Evolutionary conservation across 2,888 invertebrate species (phyloP).

Genomic region (Caprella mutica): DNA sequence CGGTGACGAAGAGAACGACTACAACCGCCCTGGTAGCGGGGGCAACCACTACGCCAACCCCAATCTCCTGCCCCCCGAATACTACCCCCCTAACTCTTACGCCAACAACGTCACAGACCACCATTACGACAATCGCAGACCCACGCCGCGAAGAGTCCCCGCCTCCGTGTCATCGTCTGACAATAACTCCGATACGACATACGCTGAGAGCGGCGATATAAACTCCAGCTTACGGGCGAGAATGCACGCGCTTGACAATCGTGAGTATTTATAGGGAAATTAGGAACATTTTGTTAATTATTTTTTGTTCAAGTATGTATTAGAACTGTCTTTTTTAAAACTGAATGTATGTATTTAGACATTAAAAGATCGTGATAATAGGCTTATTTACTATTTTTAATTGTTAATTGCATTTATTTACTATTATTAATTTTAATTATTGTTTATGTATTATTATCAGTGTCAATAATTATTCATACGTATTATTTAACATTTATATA

Average conservation of each 20-base stretch:
- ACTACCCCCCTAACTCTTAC: constrained; percentile 4
- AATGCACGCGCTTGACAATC: constrained; percentile 35
- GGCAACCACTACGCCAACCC: constrained; percentile 5
- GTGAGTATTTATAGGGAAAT: constrained; percentile 23
- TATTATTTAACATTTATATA: too few species aligned
- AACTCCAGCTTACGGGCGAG: constrained; percentile 34
- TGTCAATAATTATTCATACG: too few species aligned
- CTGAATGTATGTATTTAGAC: too few species aligned
- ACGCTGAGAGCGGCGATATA: constrained; percentile 37
- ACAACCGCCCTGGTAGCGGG: background rate
- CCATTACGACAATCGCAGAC: constrained; percentile 5
- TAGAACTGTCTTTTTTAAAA: too few species aligned
- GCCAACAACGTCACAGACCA: background rate
- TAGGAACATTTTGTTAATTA: too few species aligned
- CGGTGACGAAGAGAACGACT: constrained; percentile 1
- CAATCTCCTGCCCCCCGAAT: constrained; percentile 9
- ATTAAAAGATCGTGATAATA: too few species aligned
- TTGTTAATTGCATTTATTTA: too few species aligned
- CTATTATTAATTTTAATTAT: too few species aligned
- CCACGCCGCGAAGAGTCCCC: constrained; percentile 1
- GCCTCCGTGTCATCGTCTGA: constrained; percentile 37
- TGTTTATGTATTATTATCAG: too few species aligned
- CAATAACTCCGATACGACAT: constrained; percentile 38
- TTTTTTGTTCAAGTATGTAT: too few species aligned
- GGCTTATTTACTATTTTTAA: too few species aligned